A percentile compares a stretch with the other conserved stretches of the same genome.
Evolutionary conservation across 2,888 invertebrate species (phyloP).

Genomic region (Trichogramma evanescens): DNA sequence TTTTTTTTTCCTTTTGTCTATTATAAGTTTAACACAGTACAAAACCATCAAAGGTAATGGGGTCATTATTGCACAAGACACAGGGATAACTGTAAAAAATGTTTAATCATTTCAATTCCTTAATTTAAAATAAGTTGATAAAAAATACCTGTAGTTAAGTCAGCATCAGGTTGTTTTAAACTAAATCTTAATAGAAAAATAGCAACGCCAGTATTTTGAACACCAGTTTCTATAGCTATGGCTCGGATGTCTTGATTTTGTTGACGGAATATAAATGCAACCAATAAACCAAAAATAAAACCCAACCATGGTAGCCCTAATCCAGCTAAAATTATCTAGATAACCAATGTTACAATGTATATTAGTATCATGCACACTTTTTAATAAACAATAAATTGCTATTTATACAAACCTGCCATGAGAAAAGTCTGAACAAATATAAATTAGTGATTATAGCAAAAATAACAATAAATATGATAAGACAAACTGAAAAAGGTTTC

Average conservation of each 20-base stretch:
- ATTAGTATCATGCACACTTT: background rate
- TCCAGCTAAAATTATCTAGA: constrained; percentile 72
- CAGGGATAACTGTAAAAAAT: constrained; percentile 68
- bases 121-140: constrained; percentile 10
- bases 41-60: constrained; percentile 71
- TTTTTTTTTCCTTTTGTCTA: constrained; percentile 28
- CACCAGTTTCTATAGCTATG: constrained; percentile 86
- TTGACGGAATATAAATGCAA: constrained; percentile 58
- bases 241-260: constrained; percentile 67
- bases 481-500: constrained; percentile 73
- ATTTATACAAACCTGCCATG: constrained; percentile 64
- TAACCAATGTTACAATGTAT: background rate
- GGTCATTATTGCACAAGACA: constrained; percentile 88
- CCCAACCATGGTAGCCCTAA: constrained; percentile 78
- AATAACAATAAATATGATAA: constrained; percentile 75
- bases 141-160: constrained; percentile 70
- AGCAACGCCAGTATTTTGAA: constrained; percentile 89
- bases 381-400: background rate
- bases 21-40: constrained; percentile 33
- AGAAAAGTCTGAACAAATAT: constrained; percentile 81
- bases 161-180: constrained; percentile 77
- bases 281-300: constrained; percentile 61
- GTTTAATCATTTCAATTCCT: constrained; percentile 2
- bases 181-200: constrained; percentile 80
- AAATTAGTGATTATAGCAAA: constrained; percentile 86